Conservation (phyloP, 1,140 invertebrate species). For the Paracyclopina nana region DNA sequence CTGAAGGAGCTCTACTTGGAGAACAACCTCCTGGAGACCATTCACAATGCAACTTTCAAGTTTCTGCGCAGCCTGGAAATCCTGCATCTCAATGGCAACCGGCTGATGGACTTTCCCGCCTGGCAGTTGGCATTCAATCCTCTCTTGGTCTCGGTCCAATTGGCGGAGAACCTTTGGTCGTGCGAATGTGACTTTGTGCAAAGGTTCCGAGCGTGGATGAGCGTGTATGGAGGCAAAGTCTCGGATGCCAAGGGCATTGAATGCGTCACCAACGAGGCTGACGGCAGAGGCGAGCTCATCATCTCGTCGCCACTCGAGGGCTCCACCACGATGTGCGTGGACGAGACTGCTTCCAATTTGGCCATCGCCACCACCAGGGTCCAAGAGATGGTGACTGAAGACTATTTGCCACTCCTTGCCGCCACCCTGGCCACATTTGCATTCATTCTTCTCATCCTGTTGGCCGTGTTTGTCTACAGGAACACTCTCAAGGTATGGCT, state of each 20-base stretch:
- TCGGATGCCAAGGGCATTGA: slow-evolving; percentile 30
- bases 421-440: slow-evolving; percentile 44
- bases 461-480: slow-evolving; percentile 58
- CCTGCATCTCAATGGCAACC: slow-evolving; percentile 61
- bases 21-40: slow-evolving; percentile 54
- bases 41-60: slow-evolving; percentile 57
- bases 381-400: slow-evolving; percentile 55
- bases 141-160: slow-evolving; percentile 43
- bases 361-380: slow-evolving; percentile 16
- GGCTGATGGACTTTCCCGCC: slow-evolving; percentile 51
- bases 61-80: slow-evolving; percentile 54
- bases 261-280: slow-evolving; percentile 38
- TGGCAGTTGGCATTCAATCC: slow-evolving; percentile 57
- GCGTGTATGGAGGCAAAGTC: slow-evolving; percentile 33
- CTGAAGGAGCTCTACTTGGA: slow-evolving; percentile 65
- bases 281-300: slow-evolving; percentile 50
- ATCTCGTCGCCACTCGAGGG: slow-evolving; percentile 59
- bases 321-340: too few species aligned
- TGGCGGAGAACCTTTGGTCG: slow-evolving; percentile 65
- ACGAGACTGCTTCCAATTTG: slow-evolving; percentile 17
- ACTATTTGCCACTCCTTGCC: slow-evolving; percentile 59
- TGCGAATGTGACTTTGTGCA: slow-evolving; percentile 75
- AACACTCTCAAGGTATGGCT: slow-evolving; percentile 26
- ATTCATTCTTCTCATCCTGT: slow-evolving; percentile 35
- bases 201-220: slow-evolving; percentile 58